Evolutionary conservation across 2,888 invertebrate species (phyloP).

Genomic region (Acleris laterana): DNA sequence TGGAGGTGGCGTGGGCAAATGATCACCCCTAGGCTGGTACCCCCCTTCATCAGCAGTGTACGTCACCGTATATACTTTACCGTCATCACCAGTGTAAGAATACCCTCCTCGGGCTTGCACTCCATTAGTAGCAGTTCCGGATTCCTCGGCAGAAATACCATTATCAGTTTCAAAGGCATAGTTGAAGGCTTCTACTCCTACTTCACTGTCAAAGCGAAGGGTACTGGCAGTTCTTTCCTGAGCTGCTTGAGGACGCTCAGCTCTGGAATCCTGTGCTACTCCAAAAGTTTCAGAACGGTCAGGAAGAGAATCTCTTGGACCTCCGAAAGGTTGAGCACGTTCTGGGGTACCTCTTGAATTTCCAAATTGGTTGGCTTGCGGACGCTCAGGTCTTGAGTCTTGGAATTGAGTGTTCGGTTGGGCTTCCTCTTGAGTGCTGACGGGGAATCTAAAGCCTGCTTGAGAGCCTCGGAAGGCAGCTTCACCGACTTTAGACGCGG

Average conservation of each 20-base stretch:
- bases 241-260: slow-evolving; percentile 56
- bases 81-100: slow-evolving; percentile 72
- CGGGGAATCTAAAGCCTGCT: slow-evolving; percentile 46
- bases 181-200: slow-evolving; percentile 60
- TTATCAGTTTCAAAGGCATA: slow-evolving; percentile 72
- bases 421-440: slow-evolving; percentile 19
- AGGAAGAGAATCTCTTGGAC: slow-evolving; percentile 4
- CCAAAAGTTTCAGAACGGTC: slow-evolving; percentile 30
- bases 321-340: slow-evolving; percentile 50
- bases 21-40: slow-evolving; percentile 66
- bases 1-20: slow-evolving; percentile 72
- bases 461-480: slow-evolving; percentile 64
- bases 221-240: slow-evolving; percentile 59
- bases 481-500: slow-evolving; percentile 72
- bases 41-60: slow-evolving; percentile 73
- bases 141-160: slow-evolving; percentile 68
- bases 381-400: slow-evolving; percentile 2
- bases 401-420: slow-evolving; percentile 6
- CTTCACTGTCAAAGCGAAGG: slow-evolving; percentile 61
- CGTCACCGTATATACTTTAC: slow-evolving; percentile 68
- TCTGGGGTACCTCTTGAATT: slow-evolving; percentile 40
- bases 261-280: slow-evolving; percentile 37
- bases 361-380: slow-evolving; percentile 16
- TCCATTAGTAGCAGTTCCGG: slow-evolving; percentile 62
- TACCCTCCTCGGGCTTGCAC: slow-evolving; percentile 68